Evolutionary conservation across 2,888 invertebrate genomes (phyloP).

Genomic region (Drosophila flavopinicola): DNA sequence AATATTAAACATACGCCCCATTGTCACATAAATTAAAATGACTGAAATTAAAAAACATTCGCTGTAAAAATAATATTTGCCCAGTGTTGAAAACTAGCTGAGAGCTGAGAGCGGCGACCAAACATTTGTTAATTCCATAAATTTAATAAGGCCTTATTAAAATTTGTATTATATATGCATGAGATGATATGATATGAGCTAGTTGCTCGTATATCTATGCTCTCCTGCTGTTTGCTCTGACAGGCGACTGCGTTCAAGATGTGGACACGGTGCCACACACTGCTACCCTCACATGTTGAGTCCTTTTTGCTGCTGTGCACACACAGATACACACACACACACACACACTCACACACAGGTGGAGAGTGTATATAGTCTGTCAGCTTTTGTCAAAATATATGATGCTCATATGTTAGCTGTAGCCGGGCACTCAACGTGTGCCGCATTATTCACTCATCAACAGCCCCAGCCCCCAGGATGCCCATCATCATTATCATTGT

Average conservation of each 20-base stretch:
- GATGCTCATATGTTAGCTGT: constrained; percentile 71
- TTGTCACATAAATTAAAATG: constrained; percentile 36
- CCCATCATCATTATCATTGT: constrained; percentile 74
- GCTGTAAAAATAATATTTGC: constrained; percentile 47
- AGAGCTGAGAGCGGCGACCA: constrained; percentile 2
- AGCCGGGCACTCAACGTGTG: constrained; percentile 69
- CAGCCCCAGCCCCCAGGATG: constrained; percentile 60
- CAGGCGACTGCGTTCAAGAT: constrained; percentile 56
- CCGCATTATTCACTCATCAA: constrained; percentile 73
- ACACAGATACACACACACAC: constrained; percentile 8
- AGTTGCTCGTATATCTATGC: not conserved
- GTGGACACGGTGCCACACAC: constrained; percentile 33
- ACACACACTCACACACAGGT: constrained; percentile 7
- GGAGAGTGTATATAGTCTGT: constrained; percentile 21
- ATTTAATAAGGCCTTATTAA: constrained; percentile 65
- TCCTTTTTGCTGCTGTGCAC: constrained; percentile 38
- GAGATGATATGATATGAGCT: constrained; percentile 10
- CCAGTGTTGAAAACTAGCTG: constrained; percentile 19
- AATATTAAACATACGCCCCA: constrained; percentile 41
- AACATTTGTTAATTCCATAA: constrained; percentile 45
- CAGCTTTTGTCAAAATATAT: constrained; percentile 72
- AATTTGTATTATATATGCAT: constrained; percentile 40
- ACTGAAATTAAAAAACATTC: constrained; percentile 26
- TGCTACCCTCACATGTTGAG: constrained; percentile 20
- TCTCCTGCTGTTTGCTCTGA: constrained; percentile 51